Evolutionary conservation across 2,113 vertebrate genomes (phyloP).

Genomic region (Pavo muticus): DNA sequence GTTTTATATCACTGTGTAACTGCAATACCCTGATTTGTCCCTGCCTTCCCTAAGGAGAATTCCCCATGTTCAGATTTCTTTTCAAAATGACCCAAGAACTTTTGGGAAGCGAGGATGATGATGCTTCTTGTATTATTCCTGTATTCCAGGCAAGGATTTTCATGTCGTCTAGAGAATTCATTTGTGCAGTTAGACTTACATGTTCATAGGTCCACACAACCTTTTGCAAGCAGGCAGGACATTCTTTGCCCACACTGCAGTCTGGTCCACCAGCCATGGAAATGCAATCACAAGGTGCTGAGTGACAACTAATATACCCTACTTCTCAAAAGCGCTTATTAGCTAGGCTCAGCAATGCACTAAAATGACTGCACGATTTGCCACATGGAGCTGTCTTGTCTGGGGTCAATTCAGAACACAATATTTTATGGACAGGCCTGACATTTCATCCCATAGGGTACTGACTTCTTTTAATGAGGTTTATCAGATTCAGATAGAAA

Average conservation of each 20-base stretch:
- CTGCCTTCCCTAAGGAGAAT: slow-evolving; percentile 14
- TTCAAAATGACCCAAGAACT: background rate
- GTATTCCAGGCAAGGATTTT: background rate
- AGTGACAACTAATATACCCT: slow-evolving; percentile 52
- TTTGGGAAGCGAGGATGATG: background rate
- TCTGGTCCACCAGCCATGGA: slow-evolving; percentile 15
- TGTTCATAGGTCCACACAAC: background rate
- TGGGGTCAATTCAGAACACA: slow-evolving; percentile 40
- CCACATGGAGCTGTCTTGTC: slow-evolving; percentile 16
- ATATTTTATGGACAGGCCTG: slow-evolving; percentile 32
- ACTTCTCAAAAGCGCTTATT: background rate
- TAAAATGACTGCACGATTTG: slow-evolving; percentile 35
- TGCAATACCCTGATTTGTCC: background rate
- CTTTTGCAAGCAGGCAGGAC: background rate
- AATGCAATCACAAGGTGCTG: slow-evolving; percentile 55
- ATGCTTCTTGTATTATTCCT: background rate
- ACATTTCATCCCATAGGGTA: slow-evolving; percentile 3
- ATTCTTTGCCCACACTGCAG: slow-evolving; percentile 12
- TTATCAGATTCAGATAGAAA: slow-evolving; percentile 60
- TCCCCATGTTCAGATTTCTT: slow-evolving; percentile 24
- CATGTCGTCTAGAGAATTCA: slow-evolving; percentile 15
- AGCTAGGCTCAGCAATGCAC: slow-evolving; percentile 14
- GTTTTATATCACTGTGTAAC: slow-evolving; percentile 19
- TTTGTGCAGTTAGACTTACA: background rate
- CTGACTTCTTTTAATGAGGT: slow-evolving; percentile 53